A percentile compares a stretch with the other conserved stretches of the same genome.
Conservation (phyloP, 1,140 invertebrate genomes). For the Ladona fulva region DNA sequence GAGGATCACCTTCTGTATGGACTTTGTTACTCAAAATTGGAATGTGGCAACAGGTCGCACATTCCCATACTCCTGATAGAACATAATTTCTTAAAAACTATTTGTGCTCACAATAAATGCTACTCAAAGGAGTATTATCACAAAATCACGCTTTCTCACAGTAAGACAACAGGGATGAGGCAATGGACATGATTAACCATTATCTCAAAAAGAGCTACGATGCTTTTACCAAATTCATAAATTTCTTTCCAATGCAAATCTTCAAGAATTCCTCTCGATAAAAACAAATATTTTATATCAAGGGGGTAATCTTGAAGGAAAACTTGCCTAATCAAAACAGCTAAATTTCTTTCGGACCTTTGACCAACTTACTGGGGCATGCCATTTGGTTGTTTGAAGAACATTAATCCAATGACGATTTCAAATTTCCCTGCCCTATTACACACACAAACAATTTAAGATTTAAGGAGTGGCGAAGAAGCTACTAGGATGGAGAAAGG, state of each 20-base stretch:
- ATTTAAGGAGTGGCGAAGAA: not conserved
- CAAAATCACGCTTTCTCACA: slow-evolving; percentile 1
- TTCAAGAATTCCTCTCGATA: not conserved
- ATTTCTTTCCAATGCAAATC: too few relatives aligned
- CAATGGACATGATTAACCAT: not conserved
- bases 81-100: slow-evolving; percentile 3
- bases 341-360: not conserved
- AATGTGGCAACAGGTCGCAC: not conserved
- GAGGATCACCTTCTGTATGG: not conserved
- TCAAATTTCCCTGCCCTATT: not conserved
- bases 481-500: not conserved
- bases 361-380: not conserved
- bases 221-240: too few relatives aligned
- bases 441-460: not conserved
- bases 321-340: not conserved
- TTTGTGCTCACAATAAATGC: slow-evolving; percentile 9
- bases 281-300: not conserved
- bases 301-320: not conserved
- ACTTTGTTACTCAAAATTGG: not conserved
- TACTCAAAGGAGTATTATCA: slow-evolving; percentile 6
- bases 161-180: not conserved
- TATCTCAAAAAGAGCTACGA: too few relatives aligned
- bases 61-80: not conserved
- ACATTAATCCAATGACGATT: too few relatives aligned
- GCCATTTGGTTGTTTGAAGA: too few relatives aligned